Conservation (phyloP, 2,113 vertebrate genomes). For the Ptychochromis oligacanthus region DNA sequence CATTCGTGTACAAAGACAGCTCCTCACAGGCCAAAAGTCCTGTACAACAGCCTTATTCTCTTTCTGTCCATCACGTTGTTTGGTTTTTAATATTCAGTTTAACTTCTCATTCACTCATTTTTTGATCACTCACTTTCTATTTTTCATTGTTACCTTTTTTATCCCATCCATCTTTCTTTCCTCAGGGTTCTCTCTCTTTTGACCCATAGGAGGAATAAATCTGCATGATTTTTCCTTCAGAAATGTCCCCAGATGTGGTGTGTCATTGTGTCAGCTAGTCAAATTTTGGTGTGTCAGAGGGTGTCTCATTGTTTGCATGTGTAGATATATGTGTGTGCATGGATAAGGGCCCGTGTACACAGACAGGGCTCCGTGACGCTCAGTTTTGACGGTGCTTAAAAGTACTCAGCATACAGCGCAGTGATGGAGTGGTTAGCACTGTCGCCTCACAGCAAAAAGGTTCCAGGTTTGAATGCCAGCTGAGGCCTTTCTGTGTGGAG, state of each 20-base stretch:
- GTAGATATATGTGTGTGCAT: constrained; percentile 5
- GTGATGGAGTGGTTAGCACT: background rate
- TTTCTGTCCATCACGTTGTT: constrained; percentile 17
- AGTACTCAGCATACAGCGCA: background rate
- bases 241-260: constrained; percentile 68
- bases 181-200: constrained; percentile 41
- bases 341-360: background rate
- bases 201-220: constrained; percentile 73
- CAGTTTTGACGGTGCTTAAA: background rate
- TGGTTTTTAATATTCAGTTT: constrained; percentile 8
- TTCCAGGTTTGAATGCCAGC: background rate
- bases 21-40: constrained; percentile 56
- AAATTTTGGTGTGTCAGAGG: constrained; percentile 45
- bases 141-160: constrained; percentile 26
- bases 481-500: background rate
- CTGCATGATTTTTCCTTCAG: constrained; percentile 66
- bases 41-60: constrained; percentile 36
- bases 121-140: background rate
- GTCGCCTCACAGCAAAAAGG: background rate
- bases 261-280: constrained; percentile 68
- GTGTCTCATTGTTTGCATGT: constrained; percentile 27
- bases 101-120: constrained; percentile 32
- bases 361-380: background rate
- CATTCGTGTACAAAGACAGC: constrained; percentile 55
- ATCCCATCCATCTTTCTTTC: background rate